A percentile compares a stretch with the other conserved stretches of the same genome.
Evolutionary conservation across 2,113 vertebrate genomes (phyloP).

Genomic region (Hystrix cristata): DNA sequence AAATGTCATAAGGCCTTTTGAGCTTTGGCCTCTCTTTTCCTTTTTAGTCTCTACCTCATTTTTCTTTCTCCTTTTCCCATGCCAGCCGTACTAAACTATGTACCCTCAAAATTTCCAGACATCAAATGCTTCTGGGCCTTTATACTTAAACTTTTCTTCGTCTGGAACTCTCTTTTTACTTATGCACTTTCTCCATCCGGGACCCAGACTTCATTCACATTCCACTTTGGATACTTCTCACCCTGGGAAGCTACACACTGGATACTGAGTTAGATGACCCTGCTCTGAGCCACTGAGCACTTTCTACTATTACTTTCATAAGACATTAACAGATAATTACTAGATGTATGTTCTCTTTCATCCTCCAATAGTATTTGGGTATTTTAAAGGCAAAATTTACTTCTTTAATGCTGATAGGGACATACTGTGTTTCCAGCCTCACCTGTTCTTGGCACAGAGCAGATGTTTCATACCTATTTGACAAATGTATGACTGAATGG

Average conservation of each 20-base stretch:
- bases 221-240: neutral
- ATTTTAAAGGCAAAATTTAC: neutral
- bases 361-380: neutral
- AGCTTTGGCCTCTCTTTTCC: neutral
- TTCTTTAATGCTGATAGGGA: neutral
- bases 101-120: neutral
- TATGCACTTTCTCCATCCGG: neutral
- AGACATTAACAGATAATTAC: neutral
- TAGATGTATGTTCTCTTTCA: neutral
- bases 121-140: neutral
- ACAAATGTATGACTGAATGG: neutral
- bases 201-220: neutral
- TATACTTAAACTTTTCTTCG: neutral
- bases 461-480: neutral
- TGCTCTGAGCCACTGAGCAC: neutral
- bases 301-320: neutral
- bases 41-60: neutral
- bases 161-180: neutral
- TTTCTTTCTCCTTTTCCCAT: neutral
- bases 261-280: neutral
- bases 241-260: neutral
- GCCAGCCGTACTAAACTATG: neutral
- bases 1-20: neutral
- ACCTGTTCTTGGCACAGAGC: neutral
- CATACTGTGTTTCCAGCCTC: neutral